Evolutionary conservation across 2,888 invertebrate species (phyloP), one percentile per base, ranked within the genome.

Genomic region (Thumatha senex): DNA sequence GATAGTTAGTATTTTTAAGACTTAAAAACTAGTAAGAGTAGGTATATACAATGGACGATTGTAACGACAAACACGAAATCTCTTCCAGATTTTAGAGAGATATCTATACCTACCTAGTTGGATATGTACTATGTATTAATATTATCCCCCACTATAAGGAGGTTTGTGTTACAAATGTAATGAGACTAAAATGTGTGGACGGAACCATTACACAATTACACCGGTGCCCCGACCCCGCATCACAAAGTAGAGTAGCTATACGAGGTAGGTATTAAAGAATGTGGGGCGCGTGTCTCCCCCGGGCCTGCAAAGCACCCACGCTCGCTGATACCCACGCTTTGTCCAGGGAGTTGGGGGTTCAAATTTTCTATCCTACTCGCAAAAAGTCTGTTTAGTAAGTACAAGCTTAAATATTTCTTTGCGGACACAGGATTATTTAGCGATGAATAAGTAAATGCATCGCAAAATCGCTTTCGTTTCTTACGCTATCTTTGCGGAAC

Each of bases 381-480:
- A 76, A 72, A 31, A 78, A 78, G 76, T 66, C 67, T 74, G 74
- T 78, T 78, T 76, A 69, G 72, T 57, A 63, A 69, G 61, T 8
- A 5, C 2, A 31, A 69, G 71, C 70, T 74, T 72, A 71, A 78
- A 78, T 68, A 82, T 74, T 80, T 78, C 74, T 75, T 77, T 73
- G 66, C 67, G 67, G 62, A 54, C 52, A 31, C 62, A 63, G 69
- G 70, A 79, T 78, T 76, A 80, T 74, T 78, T 70, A 72, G 67
- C 67, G 72, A 73, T 76, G 75, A 81, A 80, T 78, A 78, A 74
- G 66, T 73, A 78, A 78, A 80, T 72, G 72, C 70, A 76, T 82
- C 78, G 62, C 57, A 61, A 65, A 74, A 73, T 67, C 58, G 65
- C 57, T 71, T 70, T 67, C 52, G 40, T 63, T 68, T 56, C 50